phyloP scores from a whole-genome alignment of 2,888 invertebrate species.

The Eilema caniola region DNA sequence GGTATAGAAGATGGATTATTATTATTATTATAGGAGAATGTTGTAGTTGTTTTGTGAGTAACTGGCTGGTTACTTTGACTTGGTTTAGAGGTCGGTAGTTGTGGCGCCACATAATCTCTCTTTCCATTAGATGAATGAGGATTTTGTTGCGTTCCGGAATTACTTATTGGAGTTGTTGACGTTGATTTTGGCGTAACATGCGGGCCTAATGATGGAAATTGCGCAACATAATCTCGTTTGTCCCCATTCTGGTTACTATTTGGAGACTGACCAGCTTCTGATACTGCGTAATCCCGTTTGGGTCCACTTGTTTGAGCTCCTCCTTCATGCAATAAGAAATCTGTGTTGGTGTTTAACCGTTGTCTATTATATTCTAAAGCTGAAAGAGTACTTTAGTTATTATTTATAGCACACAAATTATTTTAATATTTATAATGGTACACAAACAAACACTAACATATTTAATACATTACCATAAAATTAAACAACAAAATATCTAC shows the following conservation, averaged over 20 bases:
- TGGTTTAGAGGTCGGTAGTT: slow-evolving; percentile 57
- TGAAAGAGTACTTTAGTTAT: slow-evolving; percentile 38
- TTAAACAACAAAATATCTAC: background rate
- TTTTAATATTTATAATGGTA: background rate
- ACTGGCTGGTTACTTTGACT: slow-evolving; percentile 27
- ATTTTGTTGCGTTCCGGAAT: slow-evolving; percentile 33
- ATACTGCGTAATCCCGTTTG: slow-evolving; percentile 61
- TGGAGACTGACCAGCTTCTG: slow-evolving; percentile 37
- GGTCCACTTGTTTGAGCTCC: slow-evolving; percentile 55
- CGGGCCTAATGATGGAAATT: slow-evolving; percentile 48
- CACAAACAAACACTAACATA: no score
- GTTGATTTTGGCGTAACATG: slow-evolving; percentile 29
- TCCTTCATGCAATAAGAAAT: slow-evolving; percentile 78
- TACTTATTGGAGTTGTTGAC: slow-evolving; percentile 25
- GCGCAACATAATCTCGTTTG: slow-evolving; percentile 46
- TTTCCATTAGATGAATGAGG: slow-evolving; percentile 47
- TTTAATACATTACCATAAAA: background rate
- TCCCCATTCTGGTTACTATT: slow-evolving; percentile 32
- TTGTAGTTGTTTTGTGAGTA: slow-evolving; percentile 26
- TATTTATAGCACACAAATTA: background rate
- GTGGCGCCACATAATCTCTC: slow-evolving; percentile 73
- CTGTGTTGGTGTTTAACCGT: slow-evolving; percentile 69
- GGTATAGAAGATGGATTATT: slow-evolving; percentile 16
- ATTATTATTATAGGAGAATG: background rate
- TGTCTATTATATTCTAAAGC: slow-evolving; percentile 63